A percentile compares a stretch with the other conserved stretches of the same genome.
These are phyloP conservation scores for Allolobophora icterica DNA, from an alignment of 2,888 invertebrate genomes.

Conservation along the genomic window DNA sequence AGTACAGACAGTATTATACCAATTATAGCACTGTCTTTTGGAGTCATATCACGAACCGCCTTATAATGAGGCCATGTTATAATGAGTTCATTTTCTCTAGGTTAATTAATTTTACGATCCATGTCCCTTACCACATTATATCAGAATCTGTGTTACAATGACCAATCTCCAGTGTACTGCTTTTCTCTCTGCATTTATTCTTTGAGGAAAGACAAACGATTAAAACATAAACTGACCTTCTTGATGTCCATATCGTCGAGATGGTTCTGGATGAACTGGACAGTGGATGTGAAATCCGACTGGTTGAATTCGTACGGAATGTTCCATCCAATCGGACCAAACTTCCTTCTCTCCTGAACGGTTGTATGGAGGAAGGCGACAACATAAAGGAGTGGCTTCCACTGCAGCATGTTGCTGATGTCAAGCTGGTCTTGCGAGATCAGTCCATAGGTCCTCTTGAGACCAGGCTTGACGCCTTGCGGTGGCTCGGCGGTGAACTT, in stretches of 20 bases:
- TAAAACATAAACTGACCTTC: slow-evolving; percentile 69
- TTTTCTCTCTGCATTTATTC: not conserved
- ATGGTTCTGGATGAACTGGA: slow-evolving; percentile 95
- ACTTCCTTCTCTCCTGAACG: slow-evolving; percentile 91
- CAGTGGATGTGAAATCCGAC: slow-evolving; percentile 92
- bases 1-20: too few relatives aligned
- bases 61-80: too few relatives aligned
- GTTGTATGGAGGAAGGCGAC: slow-evolving; percentile 94
- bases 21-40: too few relatives aligned
- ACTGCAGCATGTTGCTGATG: slow-evolving; percentile 82
- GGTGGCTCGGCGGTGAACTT: slow-evolving; percentile 98
- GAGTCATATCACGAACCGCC: too few relatives aligned
- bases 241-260: slow-evolving; percentile 95
- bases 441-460: slow-evolving; percentile 89
- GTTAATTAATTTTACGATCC: too few relatives aligned
- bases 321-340: slow-evolving; percentile 96
- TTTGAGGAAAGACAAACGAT: not conserved
- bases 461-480: slow-evolving; percentile 89
- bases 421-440: slow-evolving; percentile 76
- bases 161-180: not conserved
- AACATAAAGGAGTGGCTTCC: slow-evolving; percentile 90
- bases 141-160: too few relatives aligned
- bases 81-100: too few relatives aligned
- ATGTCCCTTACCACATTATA: too few relatives aligned
- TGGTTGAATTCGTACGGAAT: slow-evolving; percentile 96